Percentiles rank a stretch among this genome's conserved stretches.
Evolutionary conservation across 2,113 vertebrate genomes (phyloP).

Genomic region (Pluvialis apricaria): DNA sequence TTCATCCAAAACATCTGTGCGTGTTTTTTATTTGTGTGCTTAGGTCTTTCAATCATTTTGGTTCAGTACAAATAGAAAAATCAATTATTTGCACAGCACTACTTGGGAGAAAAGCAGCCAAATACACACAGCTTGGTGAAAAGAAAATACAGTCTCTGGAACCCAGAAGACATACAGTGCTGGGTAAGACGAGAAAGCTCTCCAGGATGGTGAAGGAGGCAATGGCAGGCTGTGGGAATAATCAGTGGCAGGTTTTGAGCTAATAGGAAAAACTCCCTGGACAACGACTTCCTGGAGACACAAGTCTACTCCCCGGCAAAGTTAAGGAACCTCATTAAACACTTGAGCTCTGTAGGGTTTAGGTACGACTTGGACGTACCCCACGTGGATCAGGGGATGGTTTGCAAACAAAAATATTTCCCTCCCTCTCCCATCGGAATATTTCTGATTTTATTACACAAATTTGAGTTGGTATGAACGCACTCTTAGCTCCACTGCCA

Average conservation of each 20-base stretch:
- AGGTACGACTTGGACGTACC: neutral
- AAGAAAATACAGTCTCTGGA: neutral
- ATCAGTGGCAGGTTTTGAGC: neutral
- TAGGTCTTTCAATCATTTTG: neutral
- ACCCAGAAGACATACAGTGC: neutral
- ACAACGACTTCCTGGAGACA: neutral
- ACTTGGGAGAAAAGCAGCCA: neutral
- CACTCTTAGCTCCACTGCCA: neutral
- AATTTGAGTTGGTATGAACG: neutral
- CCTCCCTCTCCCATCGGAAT: neutral
- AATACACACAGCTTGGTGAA: neutral
- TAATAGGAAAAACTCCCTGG: neutral
- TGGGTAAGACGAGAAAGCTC: neutral
- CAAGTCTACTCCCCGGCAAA: neutral
- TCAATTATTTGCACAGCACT: neutral
- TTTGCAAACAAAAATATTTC: neutral
- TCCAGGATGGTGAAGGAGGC: neutral
- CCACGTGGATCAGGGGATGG: neutral
- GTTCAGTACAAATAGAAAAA: neutral
- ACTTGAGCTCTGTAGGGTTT: neutral
- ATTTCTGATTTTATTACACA: neutral
- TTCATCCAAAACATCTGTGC: neutral
- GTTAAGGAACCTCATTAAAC: neutral
- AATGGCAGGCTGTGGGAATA: neutral
- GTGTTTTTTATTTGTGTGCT: neutral